These are phyloP conservation scores for Cherax quadricarinatus DNA, from an alignment of 1,140 invertebrate genomes.

Conservation along the genomic window DNA sequence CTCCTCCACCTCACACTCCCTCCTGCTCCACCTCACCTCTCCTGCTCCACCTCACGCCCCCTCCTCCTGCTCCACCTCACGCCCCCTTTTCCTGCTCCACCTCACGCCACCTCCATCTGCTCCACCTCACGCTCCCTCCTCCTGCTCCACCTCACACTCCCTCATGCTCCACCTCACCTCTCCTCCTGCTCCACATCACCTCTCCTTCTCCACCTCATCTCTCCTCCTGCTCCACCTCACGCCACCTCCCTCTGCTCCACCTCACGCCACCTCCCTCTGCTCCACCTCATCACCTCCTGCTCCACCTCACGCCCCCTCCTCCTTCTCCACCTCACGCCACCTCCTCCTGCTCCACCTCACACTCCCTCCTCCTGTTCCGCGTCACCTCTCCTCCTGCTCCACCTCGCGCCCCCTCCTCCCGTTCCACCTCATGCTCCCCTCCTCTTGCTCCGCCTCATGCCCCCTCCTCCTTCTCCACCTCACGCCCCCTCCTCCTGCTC, in stretches of 20 bases:
- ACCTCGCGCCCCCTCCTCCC: background rate
- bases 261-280: background rate
- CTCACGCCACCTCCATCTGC: no score
- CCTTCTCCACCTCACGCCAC: background rate
- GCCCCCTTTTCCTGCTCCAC: background rate
- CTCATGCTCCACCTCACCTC: background rate
- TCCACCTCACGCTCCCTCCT: no score
- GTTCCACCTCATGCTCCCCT: background rate
- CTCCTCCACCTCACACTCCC: background rate
- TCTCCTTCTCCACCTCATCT: background rate
- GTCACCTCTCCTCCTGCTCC: background rate
- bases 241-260: no score
- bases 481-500: background rate
- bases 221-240: background rate
- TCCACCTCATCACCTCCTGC: background rate
- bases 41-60: background rate
- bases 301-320: background rate
- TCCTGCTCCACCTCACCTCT: no score
- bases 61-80: background rate
- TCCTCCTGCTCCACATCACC: background rate
- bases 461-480: no score
- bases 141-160: background rate
- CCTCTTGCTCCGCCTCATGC: background rate
- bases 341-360: background rate
- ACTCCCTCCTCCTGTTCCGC: background rate